Conservation (phyloP, 2,797 vertebrate species). For the Schizopygopsis pylzovi region DNA sequence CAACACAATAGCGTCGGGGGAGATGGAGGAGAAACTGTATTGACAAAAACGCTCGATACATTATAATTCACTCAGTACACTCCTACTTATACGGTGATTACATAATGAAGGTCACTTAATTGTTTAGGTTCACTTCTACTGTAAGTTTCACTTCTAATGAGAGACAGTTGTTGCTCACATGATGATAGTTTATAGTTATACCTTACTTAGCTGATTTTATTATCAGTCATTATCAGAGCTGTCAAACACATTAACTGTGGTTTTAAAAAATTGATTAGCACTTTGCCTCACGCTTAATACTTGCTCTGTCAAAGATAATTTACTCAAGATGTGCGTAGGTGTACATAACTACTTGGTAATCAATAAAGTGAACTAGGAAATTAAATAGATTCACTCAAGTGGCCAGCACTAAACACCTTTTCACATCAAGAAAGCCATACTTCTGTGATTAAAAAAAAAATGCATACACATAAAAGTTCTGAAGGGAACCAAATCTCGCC, state of each 20-base stretch:
- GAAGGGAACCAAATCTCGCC: no score
- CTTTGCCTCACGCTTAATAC: not conserved
- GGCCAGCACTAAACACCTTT: not conserved
- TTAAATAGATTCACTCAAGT: slow-evolving; percentile 6
- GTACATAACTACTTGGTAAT: slow-evolving; percentile 21
- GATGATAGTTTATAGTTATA: not conserved
- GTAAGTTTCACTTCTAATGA: slow-evolving; percentile 17
- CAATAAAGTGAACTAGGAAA: slow-evolving; percentile 9
- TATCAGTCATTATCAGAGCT: slow-evolving; percentile 2
- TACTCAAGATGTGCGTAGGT: not conserved
- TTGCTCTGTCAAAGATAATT: slow-evolving; percentile 6
- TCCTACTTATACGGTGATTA: slow-evolving; percentile 39
- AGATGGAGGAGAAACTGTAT: slow-evolving; percentile 23
- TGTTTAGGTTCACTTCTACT: slow-evolving; percentile 24
- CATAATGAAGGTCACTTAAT: slow-evolving; percentile 44
- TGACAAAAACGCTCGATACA: slow-evolving; percentile 5
- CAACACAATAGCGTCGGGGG: not conserved
- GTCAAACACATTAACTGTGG: not conserved
- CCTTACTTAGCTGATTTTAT: slow-evolving; percentile 18
- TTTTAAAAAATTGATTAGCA: not conserved
- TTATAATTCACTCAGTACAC: slow-evolving; percentile 45
- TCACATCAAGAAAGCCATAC: not conserved
- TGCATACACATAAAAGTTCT: not conserved
- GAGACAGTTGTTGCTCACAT: not conserved
- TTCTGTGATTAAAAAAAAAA: not conserved